These are phyloP conservation scores for Rallus crepitans DNA, from an alignment of 2,797 vertebrate species.

Conservation along the genomic window DNA sequence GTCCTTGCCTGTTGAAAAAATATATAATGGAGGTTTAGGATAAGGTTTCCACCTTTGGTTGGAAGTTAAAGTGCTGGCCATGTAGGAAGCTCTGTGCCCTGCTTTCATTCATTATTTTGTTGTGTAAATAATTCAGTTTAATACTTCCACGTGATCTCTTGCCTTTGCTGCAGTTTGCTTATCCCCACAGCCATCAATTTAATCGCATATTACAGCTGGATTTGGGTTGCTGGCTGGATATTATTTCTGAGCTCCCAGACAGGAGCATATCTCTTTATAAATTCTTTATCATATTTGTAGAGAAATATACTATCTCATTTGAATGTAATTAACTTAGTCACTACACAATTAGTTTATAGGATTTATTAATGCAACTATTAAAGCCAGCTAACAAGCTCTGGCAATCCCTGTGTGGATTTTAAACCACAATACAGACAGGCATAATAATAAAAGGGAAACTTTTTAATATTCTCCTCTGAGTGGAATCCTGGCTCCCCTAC, in stretches of 20 bases:
- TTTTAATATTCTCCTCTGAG: conserved; percentile 3
- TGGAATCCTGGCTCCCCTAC: neutral
- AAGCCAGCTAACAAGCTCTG: conserved; percentile 70
- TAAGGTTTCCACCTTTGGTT: neutral
- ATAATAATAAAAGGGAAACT: conserved; percentile 16
- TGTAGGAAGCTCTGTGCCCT: neutral
- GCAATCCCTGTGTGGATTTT: conserved; percentile 58
- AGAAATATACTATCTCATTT: conserved; percentile 42
- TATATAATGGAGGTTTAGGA: neutral
- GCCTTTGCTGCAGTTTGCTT: neutral
- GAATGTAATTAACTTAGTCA: conserved; percentile 65
- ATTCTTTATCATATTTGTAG: conserved; percentile 56
- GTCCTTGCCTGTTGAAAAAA: neutral
- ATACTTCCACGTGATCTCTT: conserved; percentile 21
- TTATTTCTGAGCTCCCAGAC: neutral
- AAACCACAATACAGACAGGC: conserved; percentile 20
- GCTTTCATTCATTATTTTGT: conserved; percentile 14
- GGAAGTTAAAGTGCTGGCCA: neutral
- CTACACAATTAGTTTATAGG: conserved; percentile 67
- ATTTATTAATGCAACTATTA: conserved; percentile 74
- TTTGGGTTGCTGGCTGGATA: neutral
- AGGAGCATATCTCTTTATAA: conserved; percentile 24
- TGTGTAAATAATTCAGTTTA: conserved; percentile 45
- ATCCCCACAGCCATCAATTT: conserved; percentile 8
- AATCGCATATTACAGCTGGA: neutral